These are phyloP conservation scores for Nycteola revayana DNA, from an alignment of 2,888 invertebrate genomes.

Conservation along the genomic window DNA sequence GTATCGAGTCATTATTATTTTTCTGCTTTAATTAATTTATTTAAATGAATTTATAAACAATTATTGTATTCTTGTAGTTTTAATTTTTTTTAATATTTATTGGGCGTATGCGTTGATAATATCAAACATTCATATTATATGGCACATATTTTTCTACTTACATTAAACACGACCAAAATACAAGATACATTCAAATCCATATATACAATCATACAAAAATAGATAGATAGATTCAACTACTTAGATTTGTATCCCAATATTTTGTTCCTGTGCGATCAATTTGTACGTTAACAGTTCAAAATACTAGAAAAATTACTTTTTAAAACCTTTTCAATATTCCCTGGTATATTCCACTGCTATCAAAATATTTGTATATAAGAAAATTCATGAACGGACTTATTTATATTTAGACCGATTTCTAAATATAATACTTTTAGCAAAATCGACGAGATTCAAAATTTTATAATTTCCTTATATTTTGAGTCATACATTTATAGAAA, in stretches of 20 bases:
- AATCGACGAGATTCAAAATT: too few species aligned
- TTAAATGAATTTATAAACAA: conserved; percentile 3
- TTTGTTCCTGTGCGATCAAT: conserved; percentile 1
- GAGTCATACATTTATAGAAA: not conserved
- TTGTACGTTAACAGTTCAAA: conserved; percentile 1
- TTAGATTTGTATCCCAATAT: conserved; percentile 8
- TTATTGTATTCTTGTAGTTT: not conserved
- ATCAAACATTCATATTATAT: conserved; percentile 7
- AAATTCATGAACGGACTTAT: conserved; percentile 1
- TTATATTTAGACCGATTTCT: too few species aligned
- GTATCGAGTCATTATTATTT: too few species aligned
- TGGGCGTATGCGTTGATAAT: not conserved
- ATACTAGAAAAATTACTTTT: conserved; percentile 6
- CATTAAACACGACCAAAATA: conserved; percentile 21
- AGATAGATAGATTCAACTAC: conserved; percentile 37
- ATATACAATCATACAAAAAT: conserved; percentile 65
- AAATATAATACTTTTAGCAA: too few species aligned
- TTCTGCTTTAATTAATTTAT: not conserved
- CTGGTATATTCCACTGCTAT: conserved; percentile 8
- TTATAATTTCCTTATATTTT: too few species aligned
- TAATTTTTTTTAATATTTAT: not conserved
- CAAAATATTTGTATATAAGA: conserved; percentile 16
- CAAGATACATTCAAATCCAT: conserved; percentile 22
- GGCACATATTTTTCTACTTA: not conserved
- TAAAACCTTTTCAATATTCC: conserved; percentile 5